Percentiles rank a stretch among this genome's conserved stretches.
These are phyloP conservation scores for Paratrypauchen microcephalus DNA, from an alignment of 2,797 vertebrate species.

Conservation along the genomic window DNA sequence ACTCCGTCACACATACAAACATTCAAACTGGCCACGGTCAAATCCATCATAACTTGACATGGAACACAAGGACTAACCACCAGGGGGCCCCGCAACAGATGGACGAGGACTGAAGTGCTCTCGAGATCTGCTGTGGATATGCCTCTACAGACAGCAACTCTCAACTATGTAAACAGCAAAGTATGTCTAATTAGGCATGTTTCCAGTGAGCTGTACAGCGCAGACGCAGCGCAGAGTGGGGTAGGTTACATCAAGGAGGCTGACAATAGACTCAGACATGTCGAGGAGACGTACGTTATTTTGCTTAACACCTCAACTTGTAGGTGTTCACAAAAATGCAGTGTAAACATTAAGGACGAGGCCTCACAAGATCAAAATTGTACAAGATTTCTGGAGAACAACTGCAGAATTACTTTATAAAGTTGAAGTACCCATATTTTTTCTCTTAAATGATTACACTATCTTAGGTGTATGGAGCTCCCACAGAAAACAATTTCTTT, in stretches of 20 bases:
- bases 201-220: background rate
- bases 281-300: background rate
- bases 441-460: too few species aligned
- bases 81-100: slow-evolving; percentile 42
- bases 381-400: too few species aligned
- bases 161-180: background rate
- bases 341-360: too few species aligned
- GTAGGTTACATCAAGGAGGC: background rate
- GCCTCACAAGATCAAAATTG: too few species aligned
- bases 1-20: slow-evolving; percentile 16
- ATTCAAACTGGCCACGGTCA: slow-evolving; percentile 22
- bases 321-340: too few species aligned
- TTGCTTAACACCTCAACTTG: too few species aligned
- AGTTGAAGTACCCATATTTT: too few species aligned
- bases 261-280: background rate
- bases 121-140: slow-evolving; percentile 8
- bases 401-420: too few species aligned
- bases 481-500: too few species aligned
- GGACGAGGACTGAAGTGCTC: slow-evolving; percentile 10
- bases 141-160: slow-evolving; percentile 2
- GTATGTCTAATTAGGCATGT: slow-evolving; percentile 3
- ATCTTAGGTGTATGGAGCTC: too few species aligned
- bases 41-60: slow-evolving; percentile 44
- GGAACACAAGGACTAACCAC: slow-evolving; percentile 28
- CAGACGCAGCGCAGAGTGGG: background rate